Conservation (phyloP, 2,888 invertebrate species). For the Mylabris sibirica region DNA sequence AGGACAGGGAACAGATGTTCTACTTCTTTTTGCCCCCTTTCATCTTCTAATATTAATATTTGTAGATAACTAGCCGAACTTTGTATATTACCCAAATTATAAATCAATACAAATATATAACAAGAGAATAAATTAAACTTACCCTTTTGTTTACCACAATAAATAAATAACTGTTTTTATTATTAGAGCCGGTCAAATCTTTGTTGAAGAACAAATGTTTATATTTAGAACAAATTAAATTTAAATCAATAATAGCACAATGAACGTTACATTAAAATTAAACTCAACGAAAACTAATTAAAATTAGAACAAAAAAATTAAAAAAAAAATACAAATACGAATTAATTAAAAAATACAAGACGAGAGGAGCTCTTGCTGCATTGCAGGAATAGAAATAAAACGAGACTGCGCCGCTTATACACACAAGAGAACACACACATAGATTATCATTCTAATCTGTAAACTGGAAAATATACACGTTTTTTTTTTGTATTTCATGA, state of each 20-base stretch:
- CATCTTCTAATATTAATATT: neutral
- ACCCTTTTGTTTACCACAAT: neutral
- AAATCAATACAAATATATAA: neutral
- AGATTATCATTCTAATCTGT: neutral
- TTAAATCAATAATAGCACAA: neutral
- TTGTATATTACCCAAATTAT: neutral
- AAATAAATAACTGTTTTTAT: neutral
- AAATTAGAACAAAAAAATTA: neutral
- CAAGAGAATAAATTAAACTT: neutral
- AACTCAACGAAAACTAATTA: neutral
- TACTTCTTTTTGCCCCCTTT: neutral
- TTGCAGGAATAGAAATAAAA: slow-evolving; percentile 8
- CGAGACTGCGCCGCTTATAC: slow-evolving; percentile 6
- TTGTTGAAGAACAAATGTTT: neutral
- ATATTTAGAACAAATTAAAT: neutral
- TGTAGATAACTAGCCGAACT: neutral
- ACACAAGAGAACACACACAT: neutral
- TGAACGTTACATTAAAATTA: neutral
- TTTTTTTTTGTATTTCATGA: too few species aligned
- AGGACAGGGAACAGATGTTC: slow-evolving; percentile 10
- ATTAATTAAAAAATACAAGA: neutral
- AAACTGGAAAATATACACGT: neutral
- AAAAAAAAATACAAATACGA: neutral
- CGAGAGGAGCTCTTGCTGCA: slow-evolving; percentile 7
- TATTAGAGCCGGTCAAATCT: neutral